Evolutionary conservation across 1,140 invertebrate genomes (phyloP).

Genomic region (Rhagoletis zephyria): DNA sequence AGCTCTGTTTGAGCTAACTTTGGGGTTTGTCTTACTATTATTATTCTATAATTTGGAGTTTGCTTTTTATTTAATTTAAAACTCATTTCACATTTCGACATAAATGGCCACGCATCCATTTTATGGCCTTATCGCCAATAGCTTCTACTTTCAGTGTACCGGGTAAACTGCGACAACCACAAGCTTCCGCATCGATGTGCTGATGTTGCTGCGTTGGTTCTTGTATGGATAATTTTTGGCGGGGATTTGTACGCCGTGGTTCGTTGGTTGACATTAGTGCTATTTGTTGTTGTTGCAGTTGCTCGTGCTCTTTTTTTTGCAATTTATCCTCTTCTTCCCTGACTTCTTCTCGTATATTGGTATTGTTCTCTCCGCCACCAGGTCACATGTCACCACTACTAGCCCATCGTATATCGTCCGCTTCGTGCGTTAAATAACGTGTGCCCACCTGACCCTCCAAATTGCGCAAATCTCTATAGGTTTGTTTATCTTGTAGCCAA

Average conservation of each 20-base stretch:
- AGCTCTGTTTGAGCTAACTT: neutral
- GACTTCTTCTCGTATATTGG: neutral
- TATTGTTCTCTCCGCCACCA: slow-evolving; percentile 54
- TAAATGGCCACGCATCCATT: slow-evolving; percentile 71
- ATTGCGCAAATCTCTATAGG: slow-evolving; percentile 93
- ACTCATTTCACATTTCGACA: slow-evolving; percentile 71
- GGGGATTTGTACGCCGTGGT: slow-evolving; percentile 17
- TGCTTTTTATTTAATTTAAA: neutral
- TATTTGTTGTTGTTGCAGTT: slow-evolving; percentile 43
- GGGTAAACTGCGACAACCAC: slow-evolving; percentile 65
- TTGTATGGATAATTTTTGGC: slow-evolving; percentile 47
- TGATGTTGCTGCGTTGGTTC: slow-evolving; percentile 5
- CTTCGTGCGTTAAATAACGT: slow-evolving; percentile 95
- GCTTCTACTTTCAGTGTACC: slow-evolving; percentile 68
- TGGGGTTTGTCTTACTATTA: neutral
- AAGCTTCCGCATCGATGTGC: slow-evolving; percentile 44
- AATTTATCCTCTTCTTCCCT: slow-evolving; percentile 2
- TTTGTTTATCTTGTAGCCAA: slow-evolving; percentile 96
- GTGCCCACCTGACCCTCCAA: slow-evolving; percentile 87
- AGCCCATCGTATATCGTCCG: slow-evolving; percentile 94
- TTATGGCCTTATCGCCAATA: slow-evolving; percentile 70
- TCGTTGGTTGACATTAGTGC: slow-evolving; percentile 43
- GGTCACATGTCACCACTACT: slow-evolving; percentile 73
- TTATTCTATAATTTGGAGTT: neutral
- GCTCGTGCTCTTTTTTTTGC: neutral